Percentiles rank a stretch among this genome's conserved stretches.
Conservation (phyloP, 92 coral and sea anemone genomes). For the Paramuricea clavata region DNA sequence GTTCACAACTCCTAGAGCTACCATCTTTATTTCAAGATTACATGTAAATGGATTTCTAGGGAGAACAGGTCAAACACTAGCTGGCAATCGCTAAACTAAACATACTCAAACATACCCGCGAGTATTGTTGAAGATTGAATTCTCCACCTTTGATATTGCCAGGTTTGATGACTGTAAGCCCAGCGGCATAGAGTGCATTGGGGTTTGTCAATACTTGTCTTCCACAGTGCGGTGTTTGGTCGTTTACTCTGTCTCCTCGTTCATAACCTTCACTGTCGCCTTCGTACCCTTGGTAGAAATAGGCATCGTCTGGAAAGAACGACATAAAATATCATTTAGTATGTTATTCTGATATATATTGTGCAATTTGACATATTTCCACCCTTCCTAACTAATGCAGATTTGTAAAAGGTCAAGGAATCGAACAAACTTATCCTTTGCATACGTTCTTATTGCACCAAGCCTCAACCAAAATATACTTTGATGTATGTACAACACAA, state of each 20-base stretch:
- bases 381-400: too few species aligned
- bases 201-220: conserved; percentile 77
- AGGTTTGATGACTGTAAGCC: conserved; percentile 65
- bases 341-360: too few species aligned
- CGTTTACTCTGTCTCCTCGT: conserved; percentile 74
- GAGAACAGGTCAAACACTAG: too few species aligned
- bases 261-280: conserved; percentile 60
- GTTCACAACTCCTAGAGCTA: too few species aligned
- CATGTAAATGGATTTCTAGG: too few species aligned
- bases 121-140: conserved; percentile 72
- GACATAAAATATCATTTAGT: neutral
- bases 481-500: too few species aligned
- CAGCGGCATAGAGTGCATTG: conserved; percentile 61
- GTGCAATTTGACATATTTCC: neutral
- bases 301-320: conserved; percentile 60
- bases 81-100: too few species aligned
- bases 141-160: conserved; percentile 62
- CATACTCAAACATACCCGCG: conserved; percentile 71
- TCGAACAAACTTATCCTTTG: too few species aligned
- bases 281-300: conserved; percentile 86
- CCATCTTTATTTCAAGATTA: too few species aligned
- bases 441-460: too few species aligned
- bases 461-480: too few species aligned
- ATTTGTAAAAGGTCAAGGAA: too few species aligned
- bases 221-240: conserved; percentile 78